Base-by-base conservation (phyloP, 2,797 vertebrate genomes). In the Zenarchopterus dispar region DNA sequence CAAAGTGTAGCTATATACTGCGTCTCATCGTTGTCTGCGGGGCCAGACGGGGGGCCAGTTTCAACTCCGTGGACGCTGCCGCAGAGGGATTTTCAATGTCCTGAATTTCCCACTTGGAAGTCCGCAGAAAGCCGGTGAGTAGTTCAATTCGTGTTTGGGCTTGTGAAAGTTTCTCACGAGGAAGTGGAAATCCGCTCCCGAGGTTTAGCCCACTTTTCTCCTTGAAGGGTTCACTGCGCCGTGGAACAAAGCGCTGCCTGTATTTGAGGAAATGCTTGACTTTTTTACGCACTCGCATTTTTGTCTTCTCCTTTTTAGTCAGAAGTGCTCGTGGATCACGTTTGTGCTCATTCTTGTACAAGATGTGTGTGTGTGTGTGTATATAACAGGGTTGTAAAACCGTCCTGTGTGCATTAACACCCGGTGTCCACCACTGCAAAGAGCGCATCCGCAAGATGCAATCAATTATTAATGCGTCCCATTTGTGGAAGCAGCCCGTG, bases 391-490 rank as follows among this genome's bases (percentile, higher is more conserved):
- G 56, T 84, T 59, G 77, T 78, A 45, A 55, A 52, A 73, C 43
- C 60, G 66, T 36, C 61, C 11, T 74, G 23, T 69, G 47, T 50
- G 54, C 16, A 10, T 2, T 70, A 60, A 56, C 51, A 62, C 63
- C 56, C 56, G 57, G 46, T 39, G 19, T 62, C 39, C 61, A 59
- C 75, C 53, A 51, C 41, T 4, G 66, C 71, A 78, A 64, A 79
- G 66, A 69, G 55, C 50, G 64, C 77, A 81, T 75, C 84, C 54
- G 82, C 86, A 87, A 81, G 77, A 84, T 73, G 49, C 39, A 15
- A 84, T 90, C 77, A 78, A 88, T 89, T 73, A 88, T 89, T 83
- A 62, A 91, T 65, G 60, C 18, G 62, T 87, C 78, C 81, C 77
- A 71, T 82, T 73, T 82, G 78, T 53, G 45, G 76, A 83, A 66